These are phyloP conservation scores for Hypomesus transpacificus DNA, from an alignment of 2,113 vertebrate genomes.

Conservation along the genomic window DNA sequence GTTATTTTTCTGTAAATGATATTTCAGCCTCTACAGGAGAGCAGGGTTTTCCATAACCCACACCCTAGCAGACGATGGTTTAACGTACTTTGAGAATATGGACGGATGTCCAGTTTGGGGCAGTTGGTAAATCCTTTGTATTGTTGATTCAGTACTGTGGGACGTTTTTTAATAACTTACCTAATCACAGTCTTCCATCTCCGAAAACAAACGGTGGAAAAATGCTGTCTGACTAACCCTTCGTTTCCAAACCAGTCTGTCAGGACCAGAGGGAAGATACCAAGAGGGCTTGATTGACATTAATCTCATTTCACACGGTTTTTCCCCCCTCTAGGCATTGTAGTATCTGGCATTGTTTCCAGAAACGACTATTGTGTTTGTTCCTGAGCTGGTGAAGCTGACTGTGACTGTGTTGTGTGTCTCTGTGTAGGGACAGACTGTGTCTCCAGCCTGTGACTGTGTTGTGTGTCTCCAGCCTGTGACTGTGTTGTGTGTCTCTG, in stretches of 20 bases:
- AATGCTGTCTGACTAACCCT: slow-evolving; percentile 34
- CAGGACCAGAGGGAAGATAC: slow-evolving; percentile 31
- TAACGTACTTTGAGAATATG: too few relatives aligned
- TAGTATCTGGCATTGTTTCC: slow-evolving; percentile 13
- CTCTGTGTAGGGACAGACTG: too few relatives aligned
- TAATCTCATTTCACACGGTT: slow-evolving; percentile 18
- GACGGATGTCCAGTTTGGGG: neutral
- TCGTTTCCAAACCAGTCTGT: slow-evolving; percentile 48
- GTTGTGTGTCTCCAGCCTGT: too few relatives aligned
- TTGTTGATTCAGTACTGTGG: neutral
- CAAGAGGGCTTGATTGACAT: slow-evolving; percentile 40
- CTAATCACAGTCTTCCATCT: slow-evolving; percentile 28
- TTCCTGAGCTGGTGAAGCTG: neutral
- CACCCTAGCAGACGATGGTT: too few relatives aligned
- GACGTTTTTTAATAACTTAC: slow-evolving; percentile 18
- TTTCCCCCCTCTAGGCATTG: slow-evolving; percentile 21
- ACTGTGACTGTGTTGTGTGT: neutral
- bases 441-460: too few relatives aligned
- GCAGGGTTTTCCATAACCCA: too few relatives aligned
- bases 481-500: too few relatives aligned
- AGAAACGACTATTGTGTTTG: slow-evolving; percentile 29
- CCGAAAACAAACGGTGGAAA: slow-evolving; percentile 7
- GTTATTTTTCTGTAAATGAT: too few relatives aligned
- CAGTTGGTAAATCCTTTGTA: slow-evolving; percentile 10
- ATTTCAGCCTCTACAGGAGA: too few relatives aligned